A percentile compares a stretch with the other conserved stretches of the same genome.
These are phyloP conservation scores for Metopolophium dirhodum DNA, from an alignment of 1,140 invertebrate species.

Conservation along the genomic window DNA sequence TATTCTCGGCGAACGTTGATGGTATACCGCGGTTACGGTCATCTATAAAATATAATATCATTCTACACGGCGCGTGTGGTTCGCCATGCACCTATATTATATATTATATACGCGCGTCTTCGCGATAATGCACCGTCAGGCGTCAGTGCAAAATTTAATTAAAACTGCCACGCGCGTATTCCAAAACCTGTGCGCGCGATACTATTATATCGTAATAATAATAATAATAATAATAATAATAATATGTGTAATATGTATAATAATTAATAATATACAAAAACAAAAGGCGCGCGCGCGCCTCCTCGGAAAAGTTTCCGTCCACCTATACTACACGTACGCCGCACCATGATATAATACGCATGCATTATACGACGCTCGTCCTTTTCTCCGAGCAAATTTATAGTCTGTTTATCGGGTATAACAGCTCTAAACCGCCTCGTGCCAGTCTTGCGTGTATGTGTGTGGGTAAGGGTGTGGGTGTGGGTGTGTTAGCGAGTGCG, in stretches of 20 bases:
- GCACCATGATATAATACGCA: not conserved
- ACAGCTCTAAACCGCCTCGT: not conserved
- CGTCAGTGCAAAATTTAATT: slow-evolving; percentile 32
- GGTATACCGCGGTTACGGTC: not conserved
- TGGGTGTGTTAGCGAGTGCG: not conserved
- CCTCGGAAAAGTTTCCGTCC: slow-evolving; percentile 23
- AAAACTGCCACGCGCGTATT: not conserved
- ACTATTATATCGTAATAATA: not conserved
- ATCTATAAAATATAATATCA: not conserved
- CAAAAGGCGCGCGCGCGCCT: not conserved
- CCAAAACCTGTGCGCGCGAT: not conserved
- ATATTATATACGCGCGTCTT: too few relatives aligned
- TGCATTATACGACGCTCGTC: not conserved
- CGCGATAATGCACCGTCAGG: not conserved
- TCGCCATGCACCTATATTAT: not conserved
- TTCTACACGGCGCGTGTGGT: not conserved
- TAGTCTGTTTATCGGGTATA: slow-evolving; percentile 26
- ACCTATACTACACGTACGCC: not conserved
- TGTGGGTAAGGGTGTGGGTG: not conserved
- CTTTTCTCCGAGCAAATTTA: not conserved
- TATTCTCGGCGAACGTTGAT: not conserved
- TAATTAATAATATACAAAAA: not conserved
- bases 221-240: not conserved
- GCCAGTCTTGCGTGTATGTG: not conserved
- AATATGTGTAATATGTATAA: not conserved